Evolutionary conservation across 2,113 vertebrate genomes (phyloP).

Genomic region (Scopus umbretta): DNA sequence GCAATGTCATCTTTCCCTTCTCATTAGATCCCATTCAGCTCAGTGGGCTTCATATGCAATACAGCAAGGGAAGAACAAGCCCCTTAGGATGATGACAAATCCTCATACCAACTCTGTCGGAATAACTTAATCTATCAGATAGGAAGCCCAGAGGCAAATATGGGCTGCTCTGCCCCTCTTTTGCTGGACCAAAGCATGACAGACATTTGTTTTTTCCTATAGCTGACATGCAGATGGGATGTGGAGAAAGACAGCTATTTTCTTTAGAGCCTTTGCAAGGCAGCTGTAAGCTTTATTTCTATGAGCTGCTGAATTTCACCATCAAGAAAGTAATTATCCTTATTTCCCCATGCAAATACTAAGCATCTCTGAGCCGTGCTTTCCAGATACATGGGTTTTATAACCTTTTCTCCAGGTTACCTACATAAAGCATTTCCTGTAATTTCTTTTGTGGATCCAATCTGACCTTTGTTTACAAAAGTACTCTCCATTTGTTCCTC

Average conservation of each 20-base stretch:
- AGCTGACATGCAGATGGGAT: background rate
- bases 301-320: background rate
- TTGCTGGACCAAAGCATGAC: background rate
- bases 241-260: background rate
- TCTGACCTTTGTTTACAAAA: background rate
- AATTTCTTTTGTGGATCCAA: background rate
- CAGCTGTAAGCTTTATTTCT: background rate
- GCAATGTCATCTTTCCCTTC: conserved; percentile 44
- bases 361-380: background rate
- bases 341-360: background rate
- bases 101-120: background rate
- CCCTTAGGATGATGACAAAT: background rate
- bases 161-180: background rate
- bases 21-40: conserved; percentile 40
- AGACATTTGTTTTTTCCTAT: background rate
- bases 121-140: background rate
- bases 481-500: background rate
- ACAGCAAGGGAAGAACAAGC: background rate
- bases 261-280: background rate
- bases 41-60: background rate
- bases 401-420: background rate
- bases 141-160: background rate
- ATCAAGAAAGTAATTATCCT: background rate
- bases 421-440: background rate
- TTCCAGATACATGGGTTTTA: background rate